Evolutionary conservation across 2,888 invertebrate genomes (phyloP), one percentile per base, ranked within the genome.

Genomic region (Parnassius glacialis): DNA sequence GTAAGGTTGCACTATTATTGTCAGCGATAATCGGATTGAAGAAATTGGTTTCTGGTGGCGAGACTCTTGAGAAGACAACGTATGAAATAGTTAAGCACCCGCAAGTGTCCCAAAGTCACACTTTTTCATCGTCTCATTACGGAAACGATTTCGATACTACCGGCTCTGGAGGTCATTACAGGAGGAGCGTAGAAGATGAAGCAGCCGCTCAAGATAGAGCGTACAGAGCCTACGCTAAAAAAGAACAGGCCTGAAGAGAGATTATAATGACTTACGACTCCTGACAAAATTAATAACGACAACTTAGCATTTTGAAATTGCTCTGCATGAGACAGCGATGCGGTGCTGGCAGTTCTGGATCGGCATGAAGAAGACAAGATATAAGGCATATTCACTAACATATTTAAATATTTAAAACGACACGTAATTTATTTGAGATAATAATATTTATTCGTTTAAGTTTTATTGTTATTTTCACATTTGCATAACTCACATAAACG

Each of bases 71-170:
- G 74, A 96, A 96, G 82, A 96, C 96, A 0, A 96, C 96, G 7
- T 95, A 96, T 70, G 96, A 97, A 85, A 96, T 97, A 70, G 95
- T 97, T 59, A 96, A 96, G 80, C 95, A 96, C 83, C 97, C 96
- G n/a, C 95, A 95, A 75, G 94, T 96, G 60, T 94, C 94, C 57
- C 95, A 95, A 78, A 94, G 94, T 71, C 95, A 96, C 76, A 94
- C 95, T 7, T 96, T 96, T 76, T 95, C 95, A 2, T 92, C 94
- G 7, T 93, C 93, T 57, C 93, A 95, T 73, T 94, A 94, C 70
- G 94, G 94, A 56, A 93, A 93, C 70, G 94, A 93, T 67, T 93
- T 93, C 57, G 93, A 93, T 53, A 85, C 92, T 0, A 90, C 92
- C 3, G 93, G 93, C 10, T 92, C 93, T 10, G 92, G 93, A 47